Evolutionary conservation across 1,140 invertebrate genomes (phyloP).

Genomic region (Formica exsecta): DNA sequence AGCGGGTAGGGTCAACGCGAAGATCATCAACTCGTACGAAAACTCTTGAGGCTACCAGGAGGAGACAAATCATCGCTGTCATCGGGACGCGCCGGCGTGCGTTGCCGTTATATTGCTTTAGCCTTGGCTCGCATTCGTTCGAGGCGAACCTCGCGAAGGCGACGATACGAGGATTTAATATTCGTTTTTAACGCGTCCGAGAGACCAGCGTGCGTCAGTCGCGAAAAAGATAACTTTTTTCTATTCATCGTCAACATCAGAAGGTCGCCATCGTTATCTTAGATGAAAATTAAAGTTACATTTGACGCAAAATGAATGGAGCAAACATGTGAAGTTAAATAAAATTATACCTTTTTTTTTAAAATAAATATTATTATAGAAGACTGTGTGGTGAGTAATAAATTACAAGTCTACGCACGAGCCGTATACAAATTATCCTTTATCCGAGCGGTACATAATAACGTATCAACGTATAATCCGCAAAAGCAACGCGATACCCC

Average conservation of each 20-base stretch:
- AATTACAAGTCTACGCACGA: conserved; percentile 36
- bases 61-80: conserved; percentile 54
- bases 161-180: conserved; percentile 36
- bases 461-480: conserved; percentile 43
- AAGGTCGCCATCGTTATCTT: too few relatives aligned
- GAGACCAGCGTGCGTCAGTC: not conserved
- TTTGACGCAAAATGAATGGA: too few relatives aligned
- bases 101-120: conserved; percentile 58
- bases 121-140: conserved; percentile 53
- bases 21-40: conserved; percentile 32
- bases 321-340: not conserved
- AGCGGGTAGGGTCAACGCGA: conserved; percentile 30
- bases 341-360: not conserved
- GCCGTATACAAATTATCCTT: conserved; percentile 33
- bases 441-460: conserved; percentile 40
- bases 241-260: not conserved
- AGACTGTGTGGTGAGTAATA: not conserved
- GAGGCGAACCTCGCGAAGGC: conserved; percentile 26
- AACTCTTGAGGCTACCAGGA: conserved; percentile 33
- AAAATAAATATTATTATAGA: too few relatives aligned
- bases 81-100: conserved; percentile 26
- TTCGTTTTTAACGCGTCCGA: conserved; percentile 12
- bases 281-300: too few relatives aligned
- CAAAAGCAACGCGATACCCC: conserved; percentile 1
- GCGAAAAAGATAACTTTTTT: not conserved